Conservation (phyloP, 2,113 vertebrate genomes). For the Tauraco erythrolophus region DNA sequence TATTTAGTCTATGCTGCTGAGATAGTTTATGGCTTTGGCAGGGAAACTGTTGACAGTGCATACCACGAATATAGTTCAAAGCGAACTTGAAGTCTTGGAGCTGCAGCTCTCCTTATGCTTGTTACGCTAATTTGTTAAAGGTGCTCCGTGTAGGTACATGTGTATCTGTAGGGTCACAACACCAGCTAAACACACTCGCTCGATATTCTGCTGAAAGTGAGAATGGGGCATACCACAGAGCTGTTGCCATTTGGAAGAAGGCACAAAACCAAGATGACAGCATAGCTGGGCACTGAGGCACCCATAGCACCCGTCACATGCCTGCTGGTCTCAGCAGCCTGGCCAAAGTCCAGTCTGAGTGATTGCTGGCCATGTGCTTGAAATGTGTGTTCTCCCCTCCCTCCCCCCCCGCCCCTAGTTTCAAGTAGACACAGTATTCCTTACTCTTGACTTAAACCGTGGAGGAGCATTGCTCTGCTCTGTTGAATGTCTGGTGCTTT, state of each 20-base stretch:
- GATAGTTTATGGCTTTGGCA: conserved; percentile 40
- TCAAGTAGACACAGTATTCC: not conserved
- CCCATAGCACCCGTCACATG: not conserved
- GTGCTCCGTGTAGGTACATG: not conserved
- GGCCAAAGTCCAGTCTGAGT: not conserved
- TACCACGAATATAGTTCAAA: conserved; percentile 30
- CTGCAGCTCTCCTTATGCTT: not conserved
- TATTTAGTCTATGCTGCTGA: not conserved
- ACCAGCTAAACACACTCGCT: not conserved
- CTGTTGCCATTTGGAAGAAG: not conserved
- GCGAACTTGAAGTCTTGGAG: not conserved
- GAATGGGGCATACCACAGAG: not conserved
- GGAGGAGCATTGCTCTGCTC: not conserved
- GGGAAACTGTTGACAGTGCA: conserved; percentile 15
- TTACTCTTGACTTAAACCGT: not conserved
- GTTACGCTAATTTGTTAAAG: not conserved
- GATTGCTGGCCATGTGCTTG: not conserved
- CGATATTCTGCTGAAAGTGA: not conserved
- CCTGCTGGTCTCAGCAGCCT: not conserved
- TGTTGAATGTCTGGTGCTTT: not conserved
- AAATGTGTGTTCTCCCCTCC: fast-evolving
- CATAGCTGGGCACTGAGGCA: not conserved
- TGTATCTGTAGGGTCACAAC: not conserved
- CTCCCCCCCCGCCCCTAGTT: not conserved
- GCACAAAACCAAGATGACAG: not conserved